Conservation (phyloP, 64 coral and sea anemone genomes). For the Platygyra sinensis region DNA sequence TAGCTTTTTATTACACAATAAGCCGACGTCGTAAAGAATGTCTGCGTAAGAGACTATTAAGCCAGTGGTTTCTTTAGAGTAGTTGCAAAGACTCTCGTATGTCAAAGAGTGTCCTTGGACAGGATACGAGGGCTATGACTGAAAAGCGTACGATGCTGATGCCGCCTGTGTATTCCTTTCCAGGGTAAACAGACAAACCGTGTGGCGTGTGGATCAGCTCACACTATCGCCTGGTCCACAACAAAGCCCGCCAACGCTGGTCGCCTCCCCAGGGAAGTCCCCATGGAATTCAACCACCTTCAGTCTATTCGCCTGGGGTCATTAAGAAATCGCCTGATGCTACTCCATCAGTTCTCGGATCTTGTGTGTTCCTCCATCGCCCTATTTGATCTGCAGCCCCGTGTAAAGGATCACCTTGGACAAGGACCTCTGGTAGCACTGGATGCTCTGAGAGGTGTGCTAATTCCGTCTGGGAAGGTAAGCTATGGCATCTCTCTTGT, state of each 20-base stretch:
- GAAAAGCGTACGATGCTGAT: background rate
- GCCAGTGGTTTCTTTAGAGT: too few species aligned
- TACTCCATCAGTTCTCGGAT: slow-evolving; percentile 96
- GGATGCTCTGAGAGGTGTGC: slow-evolving; percentile 79
- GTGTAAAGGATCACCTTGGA: slow-evolving; percentile 50
- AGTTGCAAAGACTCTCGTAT: too few species aligned
- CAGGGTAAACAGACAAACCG: slow-evolving; percentile 98
- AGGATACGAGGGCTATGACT: too few species aligned
- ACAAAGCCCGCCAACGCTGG: slow-evolving; percentile 95
- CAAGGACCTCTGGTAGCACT: slow-evolving; percentile 70
- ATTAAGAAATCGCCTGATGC: slow-evolving; percentile 82
- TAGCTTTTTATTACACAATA: too few species aligned
- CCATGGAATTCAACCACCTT: slow-evolving; percentile 94
- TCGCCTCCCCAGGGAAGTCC: slow-evolving; percentile 83
- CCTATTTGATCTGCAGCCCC: slow-evolving; percentile 87
- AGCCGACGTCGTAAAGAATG: too few species aligned
- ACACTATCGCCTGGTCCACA: slow-evolving; percentile 98
- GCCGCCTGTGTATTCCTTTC: background rate
- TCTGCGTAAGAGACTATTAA: too few species aligned
- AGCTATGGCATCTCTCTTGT: background rate
- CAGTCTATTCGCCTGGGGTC: slow-evolving; percentile 68
- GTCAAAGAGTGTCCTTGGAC: too few species aligned
- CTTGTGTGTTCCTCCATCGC: slow-evolving; percentile 92
- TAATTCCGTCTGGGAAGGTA: slow-evolving; percentile 90
- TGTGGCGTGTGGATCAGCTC: slow-evolving; percentile 96